Conservation (phyloP, 2,797 vertebrate species). For the Molossus alvarezi region DNA sequence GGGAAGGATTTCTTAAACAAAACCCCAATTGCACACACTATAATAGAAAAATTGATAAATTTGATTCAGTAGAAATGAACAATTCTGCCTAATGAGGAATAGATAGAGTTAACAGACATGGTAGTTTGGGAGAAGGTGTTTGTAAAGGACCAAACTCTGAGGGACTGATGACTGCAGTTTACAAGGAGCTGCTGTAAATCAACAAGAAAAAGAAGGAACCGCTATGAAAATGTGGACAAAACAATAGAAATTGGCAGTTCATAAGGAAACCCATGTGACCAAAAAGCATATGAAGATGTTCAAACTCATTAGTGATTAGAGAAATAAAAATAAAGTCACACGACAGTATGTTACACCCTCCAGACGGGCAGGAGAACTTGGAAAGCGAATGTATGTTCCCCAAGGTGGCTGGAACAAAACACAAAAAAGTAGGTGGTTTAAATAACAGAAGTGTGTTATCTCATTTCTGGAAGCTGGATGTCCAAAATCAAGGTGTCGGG, state of each 20-base stretch:
- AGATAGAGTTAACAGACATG: not conserved
- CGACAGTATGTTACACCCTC: not conserved
- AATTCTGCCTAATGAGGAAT: not conserved
- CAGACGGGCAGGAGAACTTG: not conserved
- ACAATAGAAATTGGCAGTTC: not conserved
- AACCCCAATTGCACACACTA: not conserved
- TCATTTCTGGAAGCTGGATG: not conserved
- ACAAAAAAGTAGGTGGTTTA: not conserved
- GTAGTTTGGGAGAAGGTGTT: constrained; percentile 16
- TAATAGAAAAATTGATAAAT: constrained; percentile 25
- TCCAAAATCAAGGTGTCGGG: not conserved
- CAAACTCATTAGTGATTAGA: not conserved
- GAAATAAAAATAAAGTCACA: not conserved
- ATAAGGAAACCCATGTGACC: not conserved
- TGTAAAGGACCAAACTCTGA: not conserved
- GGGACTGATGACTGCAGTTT: not conserved
- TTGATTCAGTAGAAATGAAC: constrained; percentile 49
- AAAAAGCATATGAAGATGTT: not conserved
- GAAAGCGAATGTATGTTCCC: not conserved
- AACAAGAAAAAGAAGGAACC: not conserved
- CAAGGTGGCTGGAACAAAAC: not conserved
- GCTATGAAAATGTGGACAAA: not conserved
- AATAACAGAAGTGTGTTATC: not conserved
- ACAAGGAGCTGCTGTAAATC: not conserved
- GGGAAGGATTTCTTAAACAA: not conserved